Evolutionary conservation across 2,113 vertebrate genomes (phyloP).

Genomic region (Melospiza melodia): DNA sequence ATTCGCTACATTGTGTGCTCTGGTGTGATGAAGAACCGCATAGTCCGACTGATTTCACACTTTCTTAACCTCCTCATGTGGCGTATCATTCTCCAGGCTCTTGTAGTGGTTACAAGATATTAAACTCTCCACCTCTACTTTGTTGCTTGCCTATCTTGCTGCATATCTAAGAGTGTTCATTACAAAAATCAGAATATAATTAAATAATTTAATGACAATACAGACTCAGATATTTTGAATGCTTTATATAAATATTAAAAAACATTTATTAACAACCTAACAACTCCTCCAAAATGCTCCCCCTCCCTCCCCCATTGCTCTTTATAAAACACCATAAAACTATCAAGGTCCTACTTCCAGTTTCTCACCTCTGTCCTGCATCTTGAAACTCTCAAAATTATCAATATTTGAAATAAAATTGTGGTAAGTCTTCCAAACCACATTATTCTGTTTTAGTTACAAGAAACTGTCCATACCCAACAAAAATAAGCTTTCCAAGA

Average conservation of each 20-base stretch:
- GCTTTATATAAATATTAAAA: not conserved
- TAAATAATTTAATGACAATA: not conserved
- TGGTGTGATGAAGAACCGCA: not conserved
- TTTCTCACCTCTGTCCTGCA: not conserved
- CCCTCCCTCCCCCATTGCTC: not conserved
- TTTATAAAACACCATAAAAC: not conserved
- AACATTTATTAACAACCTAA: constrained; percentile 28
- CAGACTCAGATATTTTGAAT: not conserved
- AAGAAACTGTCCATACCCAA: not conserved
- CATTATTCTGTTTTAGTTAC: not conserved
- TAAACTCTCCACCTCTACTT: not conserved
- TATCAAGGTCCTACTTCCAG: not conserved
- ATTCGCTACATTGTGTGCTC: not conserved
- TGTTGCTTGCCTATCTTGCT: not conserved
- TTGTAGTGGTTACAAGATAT: not conserved
- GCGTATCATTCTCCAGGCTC: not conserved
- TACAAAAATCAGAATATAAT: not conserved
- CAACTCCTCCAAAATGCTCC: not conserved
- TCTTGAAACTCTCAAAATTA: not conserved
- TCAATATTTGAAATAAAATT: not conserved
- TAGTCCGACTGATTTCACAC: not conserved
- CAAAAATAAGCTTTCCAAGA: not conserved
- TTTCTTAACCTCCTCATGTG: not conserved
- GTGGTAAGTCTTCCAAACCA: not conserved
- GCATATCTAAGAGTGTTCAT: not conserved